Conservation (phyloP, 1,140 invertebrate species). For the Bombus waltoni region DNA sequence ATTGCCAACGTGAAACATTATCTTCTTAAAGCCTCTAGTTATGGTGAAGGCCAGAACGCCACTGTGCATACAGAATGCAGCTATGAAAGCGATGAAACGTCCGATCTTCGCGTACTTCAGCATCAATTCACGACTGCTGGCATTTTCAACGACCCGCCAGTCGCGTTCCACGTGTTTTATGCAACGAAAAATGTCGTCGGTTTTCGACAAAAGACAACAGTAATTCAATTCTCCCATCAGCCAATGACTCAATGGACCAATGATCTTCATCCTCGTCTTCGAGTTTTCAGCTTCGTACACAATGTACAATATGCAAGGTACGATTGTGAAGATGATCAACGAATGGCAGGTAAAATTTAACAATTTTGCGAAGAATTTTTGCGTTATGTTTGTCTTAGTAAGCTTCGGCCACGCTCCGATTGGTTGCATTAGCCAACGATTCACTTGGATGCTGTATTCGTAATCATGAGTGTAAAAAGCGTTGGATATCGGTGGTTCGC, state of each 20-base stretch:
- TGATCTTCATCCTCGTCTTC: slow-evolving; percentile 60
- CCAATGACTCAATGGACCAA: slow-evolving; percentile 71
- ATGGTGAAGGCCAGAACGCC: slow-evolving; percentile 70
- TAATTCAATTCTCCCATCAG: slow-evolving; percentile 73
- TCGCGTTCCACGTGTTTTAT: slow-evolving; percentile 50
- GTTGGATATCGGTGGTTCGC: neutral
- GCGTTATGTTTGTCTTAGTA: neutral
- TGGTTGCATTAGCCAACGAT: slow-evolving; percentile 57
- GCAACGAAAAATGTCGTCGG: slow-evolving; percentile 60
- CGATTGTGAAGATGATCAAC: slow-evolving; percentile 47
- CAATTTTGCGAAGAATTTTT: neutral
- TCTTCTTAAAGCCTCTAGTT: slow-evolving; percentile 57
- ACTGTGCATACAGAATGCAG: slow-evolving; percentile 68
- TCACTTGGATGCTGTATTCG: slow-evolving; percentile 49
- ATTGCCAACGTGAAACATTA: slow-evolving; percentile 36
- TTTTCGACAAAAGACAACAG: slow-evolving; percentile 56
- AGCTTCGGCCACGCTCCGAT: slow-evolving; percentile 51
- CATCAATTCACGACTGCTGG: slow-evolving; percentile 45
- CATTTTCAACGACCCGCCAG: slow-evolving; percentile 25
- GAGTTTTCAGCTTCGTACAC: slow-evolving; percentile 62
- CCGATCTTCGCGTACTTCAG: slow-evolving; percentile 49
- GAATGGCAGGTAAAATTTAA: slow-evolving; percentile 32
- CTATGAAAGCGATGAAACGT: slow-evolving; percentile 51
- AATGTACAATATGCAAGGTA: slow-evolving; percentile 31
- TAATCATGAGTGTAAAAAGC: neutral